Base-by-base conservation (phyloP, 1,140 invertebrate genomes). In the Aplysia californica region DNA sequence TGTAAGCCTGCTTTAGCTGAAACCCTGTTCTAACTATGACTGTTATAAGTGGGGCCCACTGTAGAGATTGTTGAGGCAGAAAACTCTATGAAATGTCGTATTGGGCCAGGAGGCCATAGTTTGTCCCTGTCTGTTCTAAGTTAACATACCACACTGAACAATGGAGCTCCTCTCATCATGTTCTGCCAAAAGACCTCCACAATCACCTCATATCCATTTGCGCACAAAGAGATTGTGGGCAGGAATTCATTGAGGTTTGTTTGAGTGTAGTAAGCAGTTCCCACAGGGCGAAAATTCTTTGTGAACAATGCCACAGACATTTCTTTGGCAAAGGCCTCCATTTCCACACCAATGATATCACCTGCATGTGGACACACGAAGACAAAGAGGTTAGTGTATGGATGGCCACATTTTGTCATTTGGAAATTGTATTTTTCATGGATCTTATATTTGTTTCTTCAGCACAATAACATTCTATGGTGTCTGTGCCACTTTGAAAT, bases 151-250 rank as follows among this genome's bases (percentile, higher is more conserved):
- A 80, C 75, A 77, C 58, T 66, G 20, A 77, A 77, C 39, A 66
- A 70, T 10, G 83, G 85, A 41, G 80, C 78, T 20, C 76, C 75
- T 55, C 77, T 75, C 29, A 86, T 83, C 64, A 82, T 76, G 26
- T 78, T 88, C 39, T 87, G 87, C 87, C 87, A 88, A 75, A 79
- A 85, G 20, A 89, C 79, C 38, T 84, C 79, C 0, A 89, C 41
- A 10, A 82, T 77, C 4, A 89, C 83, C n/a, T 85, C 82, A 77
- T 85, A 78, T 3, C 86, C 84, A 78, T 87, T 86, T 41, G 81
- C 84, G 82, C 84, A 87, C 61, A 89, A 31, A 4, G 85, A 79
- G 29, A 89, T 69, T 5, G 87, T 88, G 20, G 88, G 87, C 1
- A 87, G 75, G 58, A 87, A 84, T 70, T 85, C 79, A 26, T 44